Evolutionary conservation across 2,888 invertebrate species (phyloP).

Genomic region (Dorcus parallelipipedus): DNA sequence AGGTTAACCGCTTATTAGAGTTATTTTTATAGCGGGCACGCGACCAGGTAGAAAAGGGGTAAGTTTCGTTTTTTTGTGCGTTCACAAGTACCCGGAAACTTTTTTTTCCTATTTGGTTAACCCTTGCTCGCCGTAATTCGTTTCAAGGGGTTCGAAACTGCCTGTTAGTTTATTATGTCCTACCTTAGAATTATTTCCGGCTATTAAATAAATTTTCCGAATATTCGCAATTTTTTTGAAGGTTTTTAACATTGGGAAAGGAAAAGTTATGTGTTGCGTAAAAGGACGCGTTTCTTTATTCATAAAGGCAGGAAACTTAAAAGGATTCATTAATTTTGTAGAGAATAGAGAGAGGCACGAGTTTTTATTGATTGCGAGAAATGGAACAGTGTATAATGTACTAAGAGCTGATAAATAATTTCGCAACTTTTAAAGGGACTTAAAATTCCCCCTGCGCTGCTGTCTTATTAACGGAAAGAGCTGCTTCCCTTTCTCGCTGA

Average conservation of each 20-base stretch:
- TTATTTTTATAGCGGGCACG: slow-evolving; percentile 45
- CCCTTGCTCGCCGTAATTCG: neutral
- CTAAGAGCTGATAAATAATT: slow-evolving; percentile 41
- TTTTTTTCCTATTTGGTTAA: slow-evolving; percentile 8
- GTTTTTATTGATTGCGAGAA: neutral
- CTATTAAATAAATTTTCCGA: too few relatives aligned
- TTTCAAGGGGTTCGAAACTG: slow-evolving; percentile 3
- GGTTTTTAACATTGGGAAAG: too few relatives aligned
- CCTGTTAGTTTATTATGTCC: neutral
- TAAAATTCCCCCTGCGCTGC: slow-evolving; percentile 19
- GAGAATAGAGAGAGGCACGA: neutral
- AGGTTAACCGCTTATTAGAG: slow-evolving; percentile 47
- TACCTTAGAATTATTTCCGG: neutral
- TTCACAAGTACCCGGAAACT: slow-evolving; percentile 9
- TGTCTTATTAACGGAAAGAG: too few relatives aligned
- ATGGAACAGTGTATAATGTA: slow-evolving; percentile 11
- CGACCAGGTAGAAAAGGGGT: slow-evolving; percentile 47
- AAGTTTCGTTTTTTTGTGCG: slow-evolving; percentile 25
- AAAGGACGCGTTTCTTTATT: neutral
- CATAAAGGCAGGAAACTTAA: neutral
- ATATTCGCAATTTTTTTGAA: too few relatives aligned
- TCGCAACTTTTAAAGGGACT: slow-evolving; percentile 37
- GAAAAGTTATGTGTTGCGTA: too few relatives aligned
- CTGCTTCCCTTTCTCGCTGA: too few relatives aligned
- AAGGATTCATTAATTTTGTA: slow-evolving; percentile 1